phyloP scores from a whole-genome alignment of 1,140 invertebrate species.

The Drosophila tani region DNA sequence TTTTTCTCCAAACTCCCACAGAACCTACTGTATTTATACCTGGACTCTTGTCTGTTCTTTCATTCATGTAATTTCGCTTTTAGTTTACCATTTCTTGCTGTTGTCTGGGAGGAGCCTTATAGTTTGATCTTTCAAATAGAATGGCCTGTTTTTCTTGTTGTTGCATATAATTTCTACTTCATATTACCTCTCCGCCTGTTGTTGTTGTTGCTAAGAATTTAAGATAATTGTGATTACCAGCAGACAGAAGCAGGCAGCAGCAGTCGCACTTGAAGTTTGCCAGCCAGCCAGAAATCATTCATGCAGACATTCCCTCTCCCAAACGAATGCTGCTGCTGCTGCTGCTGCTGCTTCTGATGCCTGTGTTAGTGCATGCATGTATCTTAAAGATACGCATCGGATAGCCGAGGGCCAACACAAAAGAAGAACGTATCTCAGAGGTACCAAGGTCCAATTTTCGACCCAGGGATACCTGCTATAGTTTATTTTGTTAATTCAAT shows the following conservation, averaged over 20 bases:
- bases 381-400: constrained; percentile 63
- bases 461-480: not conserved
- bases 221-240: constrained; percentile 79
- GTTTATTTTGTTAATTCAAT: no score
- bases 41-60: constrained; percentile 23
- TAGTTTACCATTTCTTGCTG: constrained; percentile 40
- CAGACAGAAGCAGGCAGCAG: constrained; percentile 44
- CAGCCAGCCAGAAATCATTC: constrained; percentile 64
- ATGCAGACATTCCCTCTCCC: constrained; percentile 48
- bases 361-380: constrained; percentile 31
- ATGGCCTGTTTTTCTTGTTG: constrained; percentile 19
- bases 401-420: constrained; percentile 28
- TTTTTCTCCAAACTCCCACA: constrained; percentile 1
- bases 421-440: constrained; percentile 8
- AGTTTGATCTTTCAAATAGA: constrained; percentile 23
- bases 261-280: constrained; percentile 57
- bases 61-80: constrained; percentile 74
- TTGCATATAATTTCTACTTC: constrained; percentile 10
- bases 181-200: constrained; percentile 15
- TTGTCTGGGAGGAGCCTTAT: not conserved
- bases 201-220: constrained; percentile 59
- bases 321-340: constrained; percentile 4
- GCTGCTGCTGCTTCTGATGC: not conserved
- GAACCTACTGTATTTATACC: not conserved
- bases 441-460: not conserved